Evolutionary conservation across 2,888 invertebrate species (phyloP), one percentile per base, ranked within the genome.

Genomic region (Rhimphoctona megacephalus): DNA sequence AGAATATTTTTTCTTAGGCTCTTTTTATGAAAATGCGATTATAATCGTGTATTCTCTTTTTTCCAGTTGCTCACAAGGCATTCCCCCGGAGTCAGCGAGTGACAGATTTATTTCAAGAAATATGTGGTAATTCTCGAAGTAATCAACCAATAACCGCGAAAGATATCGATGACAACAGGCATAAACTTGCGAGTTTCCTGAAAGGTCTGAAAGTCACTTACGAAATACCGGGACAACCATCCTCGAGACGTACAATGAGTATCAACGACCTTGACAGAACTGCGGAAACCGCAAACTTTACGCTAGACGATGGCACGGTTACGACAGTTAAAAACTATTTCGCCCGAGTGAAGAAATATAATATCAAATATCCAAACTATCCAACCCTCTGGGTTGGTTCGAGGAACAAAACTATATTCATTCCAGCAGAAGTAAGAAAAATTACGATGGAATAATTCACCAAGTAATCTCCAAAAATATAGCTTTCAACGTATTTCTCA

Each of bases 331-430:
- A 92, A 9, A 88, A 94, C 3, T 96, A 96, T 90, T 96, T 94
- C 87, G 30, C 5, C 0, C 88, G 86, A 5, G 89, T 91, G 2
- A 95, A 95, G 84, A 88, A 85, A 22, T 95, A 95, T 80, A 86
- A 1, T 0, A 87, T 97, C 33, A 89, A 93, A 89, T 97, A 95
- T 93, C 97, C 98, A 0, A 93, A 97, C 69, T 94, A 98, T 80
- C 98, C 98, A 30, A 98, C 98, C 90, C 93, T 99, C 64, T 97
- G 97, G 96, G 98, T 99, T 5, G 98, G 98, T 0, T 90, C 93
- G 5, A 91, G 94, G n/a, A 94, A 95, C 17, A 97, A 96, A 90
- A 96, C 95, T 85, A 97, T 98, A 70, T 96, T 96, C 90, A 95
- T 99, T 81, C 99, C 99, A 0, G 94, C 97, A 57, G 99, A 99